Evolutionary conservation across 2,888 invertebrate species (phyloP).

Genomic region (Mythimna lalbum): DNA sequence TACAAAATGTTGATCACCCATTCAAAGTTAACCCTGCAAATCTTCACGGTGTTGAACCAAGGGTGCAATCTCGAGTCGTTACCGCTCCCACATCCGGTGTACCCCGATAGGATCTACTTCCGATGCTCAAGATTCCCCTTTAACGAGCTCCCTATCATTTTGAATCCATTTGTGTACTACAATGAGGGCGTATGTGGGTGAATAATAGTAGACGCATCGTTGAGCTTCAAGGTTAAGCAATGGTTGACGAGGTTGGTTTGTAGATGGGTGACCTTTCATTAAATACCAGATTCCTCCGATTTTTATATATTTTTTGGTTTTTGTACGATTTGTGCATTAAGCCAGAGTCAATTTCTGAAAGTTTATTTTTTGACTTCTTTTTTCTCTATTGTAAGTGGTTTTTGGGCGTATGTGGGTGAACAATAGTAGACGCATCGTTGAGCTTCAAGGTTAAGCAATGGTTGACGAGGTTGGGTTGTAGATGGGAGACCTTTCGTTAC

Average conservation of each 20-base stretch:
- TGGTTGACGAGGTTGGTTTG: neutral
- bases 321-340: no score
- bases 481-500: no score
- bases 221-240: neutral
- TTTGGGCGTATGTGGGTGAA: no score
- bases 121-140: constrained; percentile 71
- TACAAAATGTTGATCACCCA: constrained; percentile 36
- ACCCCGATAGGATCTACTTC: constrained; percentile 74
- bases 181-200: neutral
- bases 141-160: constrained; percentile 77
- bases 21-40: constrained; percentile 66
- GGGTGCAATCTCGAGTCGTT: constrained; percentile 78
- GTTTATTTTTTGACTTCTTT: no score
- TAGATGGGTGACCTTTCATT: neutral
- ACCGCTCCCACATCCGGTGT: constrained; percentile 75
- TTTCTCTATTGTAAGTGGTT: no score
- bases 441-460: no score
- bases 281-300: no score
- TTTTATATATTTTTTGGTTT: no score
- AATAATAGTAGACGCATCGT: neutral
- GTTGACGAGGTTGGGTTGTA: no score
- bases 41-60: constrained; percentile 58
- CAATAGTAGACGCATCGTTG: no score
- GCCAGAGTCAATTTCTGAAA: no score
- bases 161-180: constrained; percentile 73